A percentile compares a stretch with the other conserved stretches of the same genome.
These are phyloP conservation scores for Drosophila diplacantha DNA, from an alignment of 2,888 invertebrate genomes.

Conservation along the genomic window DNA sequence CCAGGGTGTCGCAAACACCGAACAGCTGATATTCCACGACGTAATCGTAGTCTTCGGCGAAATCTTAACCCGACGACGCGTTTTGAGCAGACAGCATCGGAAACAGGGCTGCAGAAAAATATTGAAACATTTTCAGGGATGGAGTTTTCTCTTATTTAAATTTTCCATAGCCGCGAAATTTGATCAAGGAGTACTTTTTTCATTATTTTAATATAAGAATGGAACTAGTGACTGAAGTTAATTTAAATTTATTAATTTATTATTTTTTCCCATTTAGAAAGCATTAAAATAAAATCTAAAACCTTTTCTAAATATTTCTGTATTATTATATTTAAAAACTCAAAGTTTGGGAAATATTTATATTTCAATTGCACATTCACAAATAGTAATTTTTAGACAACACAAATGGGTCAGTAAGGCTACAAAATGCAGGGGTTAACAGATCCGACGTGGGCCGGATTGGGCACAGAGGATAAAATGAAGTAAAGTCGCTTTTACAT, in stretches of 20 bases:
- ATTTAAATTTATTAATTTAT: no score
- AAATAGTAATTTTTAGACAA: constrained; percentile 29
- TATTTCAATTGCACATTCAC: constrained; percentile 47
- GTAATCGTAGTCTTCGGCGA: not conserved
- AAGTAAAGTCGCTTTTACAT: not conserved
- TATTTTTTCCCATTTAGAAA: no score
- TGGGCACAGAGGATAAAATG: constrained; percentile 18
- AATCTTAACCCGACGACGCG: no score
- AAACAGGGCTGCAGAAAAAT: not conserved
- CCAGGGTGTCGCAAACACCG: not conserved
- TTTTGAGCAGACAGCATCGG: not conserved
- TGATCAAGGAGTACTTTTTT: no score
- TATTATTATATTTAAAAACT: no score
- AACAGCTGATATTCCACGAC: constrained; percentile 2
- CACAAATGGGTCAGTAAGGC: constrained; percentile 26
- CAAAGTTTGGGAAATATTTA: constrained; percentile 35
- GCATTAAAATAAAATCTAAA: no score
- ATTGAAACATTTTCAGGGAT: not conserved
- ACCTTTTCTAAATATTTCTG: no score
- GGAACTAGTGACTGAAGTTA: no score
- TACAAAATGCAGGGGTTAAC: constrained; percentile 31
- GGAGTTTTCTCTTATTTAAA: not conserved
- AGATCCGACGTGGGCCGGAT: constrained; percentile 14
- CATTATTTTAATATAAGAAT: no score
- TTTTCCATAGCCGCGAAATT: not conserved